Base-by-base conservation (phyloP, 2,888 invertebrate species). In the Galeruca laticollis region DNA sequence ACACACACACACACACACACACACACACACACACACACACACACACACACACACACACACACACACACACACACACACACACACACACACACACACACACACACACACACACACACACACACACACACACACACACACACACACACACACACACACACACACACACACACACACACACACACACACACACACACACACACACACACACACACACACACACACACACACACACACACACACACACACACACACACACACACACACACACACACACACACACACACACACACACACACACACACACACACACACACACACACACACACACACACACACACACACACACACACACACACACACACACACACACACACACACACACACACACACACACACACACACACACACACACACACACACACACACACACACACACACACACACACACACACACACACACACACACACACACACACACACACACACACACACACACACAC, bases 1-100 rank as follows among this genome's bases (percentile, higher is more conserved):
- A 37, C 37, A 37, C 37, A 37, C 37, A 37, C 37, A 37, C 37
- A 37, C 37, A 37, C 37, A 37, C 37, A 37, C 37, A 37, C 37
- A 37, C 37, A 37, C 37, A 37, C 37, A 37, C 37, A 37, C 37
- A 37, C 37, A 37, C 37, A 37, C 37, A 37, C 37, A 37, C 37
- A 37, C 37, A 37, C 37, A 37, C 37, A 37, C 37, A 37, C 37
- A 37, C 37, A 37, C 37, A 37, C 37, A 37, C 37, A 37, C 37
- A 37, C 37, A 37, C 37, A 37, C 37, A 37, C 37, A 37, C 37
- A 37, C 37, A 37, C 37, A 37, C 37, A 37, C 37, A 37, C 37
- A 37, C 37, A 37, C 37, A 37, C 37, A 37, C 37, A 37, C 37
- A 37, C 37, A 37, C 37, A 37, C 37, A 37, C 37, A 37, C 37